Evolutionary conservation across 1,140 invertebrate species (phyloP), one percentile per base, ranked within the genome.

Genomic region (Orius laevigatus): DNA sequence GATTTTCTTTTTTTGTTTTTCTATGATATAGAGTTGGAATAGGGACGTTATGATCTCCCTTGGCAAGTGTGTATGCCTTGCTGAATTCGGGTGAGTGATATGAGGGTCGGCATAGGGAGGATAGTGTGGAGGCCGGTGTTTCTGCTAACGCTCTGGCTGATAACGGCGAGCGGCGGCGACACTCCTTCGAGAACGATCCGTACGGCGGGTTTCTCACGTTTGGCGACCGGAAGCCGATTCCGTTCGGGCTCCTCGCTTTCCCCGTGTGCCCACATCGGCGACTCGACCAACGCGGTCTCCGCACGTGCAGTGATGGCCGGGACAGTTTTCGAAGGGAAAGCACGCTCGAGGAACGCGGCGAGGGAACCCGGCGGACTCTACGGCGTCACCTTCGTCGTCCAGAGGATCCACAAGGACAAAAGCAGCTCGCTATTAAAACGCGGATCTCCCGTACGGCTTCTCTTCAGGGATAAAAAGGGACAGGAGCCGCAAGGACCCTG

Each of bases 321-420:
- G 44, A 73, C 72, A 8, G 72, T 78, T 11, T 76, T 78, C 61
- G 71, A 72, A 62, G 75, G 74, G 19, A 76, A 75, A 57, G 73
- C 70, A 14, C 68, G 72, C 12, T 78, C 75, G 31, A 70, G 72
- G 67, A 72, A 72, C 43, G 66, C 70, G 19, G 60, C 67, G 48
- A 65, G 70, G 15, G 68, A 68, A 25, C 62, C 67, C 25, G 66
- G 63, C 39, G 67, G 66, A 12, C 72, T 70, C 56, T 76, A 76
- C 62, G 71, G 72, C 39, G 75, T 74, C 49, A 76, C 75, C 11
- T 77, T 78, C 62, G 73, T 76, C 57, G 75, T 79, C 42, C 68
- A 70, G 53, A 65, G 70, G 31, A 70, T 76, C 44, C 73, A 71
- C 59, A 77, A 77, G 59, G 73, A 72, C 56, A 35, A 48, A 68